Conservation (phyloP, 2,888 invertebrate genomes). For the Strigamia crassipes region DNA sequence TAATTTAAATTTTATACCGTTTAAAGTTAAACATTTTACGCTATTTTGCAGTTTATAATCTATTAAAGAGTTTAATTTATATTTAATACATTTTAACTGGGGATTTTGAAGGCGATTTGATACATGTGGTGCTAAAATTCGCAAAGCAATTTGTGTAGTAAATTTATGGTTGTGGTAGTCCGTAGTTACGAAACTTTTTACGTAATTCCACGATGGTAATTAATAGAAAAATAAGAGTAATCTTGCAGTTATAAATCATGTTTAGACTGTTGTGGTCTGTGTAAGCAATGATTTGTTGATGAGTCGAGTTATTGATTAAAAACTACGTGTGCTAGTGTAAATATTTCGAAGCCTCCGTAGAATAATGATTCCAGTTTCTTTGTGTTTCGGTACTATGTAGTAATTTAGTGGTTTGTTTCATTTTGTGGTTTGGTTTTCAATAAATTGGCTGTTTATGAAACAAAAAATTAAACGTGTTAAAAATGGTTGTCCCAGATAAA, state of each 20-base stretch:
- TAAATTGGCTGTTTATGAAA: too few relatives aligned
- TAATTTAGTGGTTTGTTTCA: not conserved
- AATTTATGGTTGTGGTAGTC: not conserved
- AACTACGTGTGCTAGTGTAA: not conserved
- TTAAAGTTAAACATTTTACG: not conserved
- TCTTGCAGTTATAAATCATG: not conserved
- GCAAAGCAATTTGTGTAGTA: not conserved
- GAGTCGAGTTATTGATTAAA: not conserved
- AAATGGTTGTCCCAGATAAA: too few relatives aligned
- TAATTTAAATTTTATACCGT: too few relatives aligned
- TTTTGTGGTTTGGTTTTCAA: not conserved
- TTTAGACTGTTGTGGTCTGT: not conserved
- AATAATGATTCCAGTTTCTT: not conserved
- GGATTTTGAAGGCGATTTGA: not conserved
- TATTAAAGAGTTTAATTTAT: too few relatives aligned
- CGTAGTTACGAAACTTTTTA: constrained; percentile 13
- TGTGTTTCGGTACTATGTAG: not conserved
- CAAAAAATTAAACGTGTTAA: too few relatives aligned
- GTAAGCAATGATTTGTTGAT: not conserved
- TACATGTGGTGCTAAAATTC: not conserved
- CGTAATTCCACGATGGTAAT: not conserved
- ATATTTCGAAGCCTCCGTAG: not conserved
- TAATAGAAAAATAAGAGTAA: not conserved
- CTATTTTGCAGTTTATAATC: not conserved
- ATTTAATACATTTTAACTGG: not conserved